Percentiles rank a stretch among this genome's conserved stretches.
These are phyloP conservation scores for Drosophila lutescens DNA, from an alignment of 2,888 invertebrate genomes.

Conservation along the genomic window DNA sequence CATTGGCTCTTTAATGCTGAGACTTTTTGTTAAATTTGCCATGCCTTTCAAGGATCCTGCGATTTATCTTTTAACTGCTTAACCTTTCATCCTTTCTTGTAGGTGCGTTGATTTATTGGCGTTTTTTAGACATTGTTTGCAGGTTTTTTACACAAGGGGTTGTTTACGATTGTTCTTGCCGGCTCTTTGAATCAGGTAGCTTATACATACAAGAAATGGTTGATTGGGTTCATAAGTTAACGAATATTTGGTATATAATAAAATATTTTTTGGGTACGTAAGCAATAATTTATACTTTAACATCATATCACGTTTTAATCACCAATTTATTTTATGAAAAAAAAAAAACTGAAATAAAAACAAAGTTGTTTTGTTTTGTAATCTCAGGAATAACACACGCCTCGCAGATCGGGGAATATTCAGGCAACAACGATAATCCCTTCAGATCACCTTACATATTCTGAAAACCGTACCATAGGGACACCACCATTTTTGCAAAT, in stretches of 20 bases:
- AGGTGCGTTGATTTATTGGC: conserved; percentile 75
- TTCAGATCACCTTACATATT: conserved; percentile 12
- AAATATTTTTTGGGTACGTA: too few relatives aligned
- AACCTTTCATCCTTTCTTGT: conserved; percentile 47
- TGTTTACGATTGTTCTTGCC: not conserved
- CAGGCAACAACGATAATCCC: conserved; percentile 17
- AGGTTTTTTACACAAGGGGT: not conserved
- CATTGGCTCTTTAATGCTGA: too few relatives aligned
- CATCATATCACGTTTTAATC: too few relatives aligned
- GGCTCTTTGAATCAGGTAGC: not conserved
- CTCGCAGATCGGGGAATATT: conserved; percentile 17
- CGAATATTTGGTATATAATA: too few relatives aligned
- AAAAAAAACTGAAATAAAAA: too few relatives aligned
- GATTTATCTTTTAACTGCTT: conserved; percentile 50
- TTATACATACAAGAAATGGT: not conserved
- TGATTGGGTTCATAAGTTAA: not conserved
- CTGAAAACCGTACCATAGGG: not conserved
- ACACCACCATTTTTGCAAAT: conserved; percentile 39
- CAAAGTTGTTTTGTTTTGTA: too few relatives aligned
- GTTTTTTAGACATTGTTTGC: conserved; percentile 57
- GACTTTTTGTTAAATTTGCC: too few relatives aligned
- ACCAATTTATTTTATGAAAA: too few relatives aligned
- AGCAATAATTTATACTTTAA: too few relatives aligned
- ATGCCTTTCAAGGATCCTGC: not conserved
- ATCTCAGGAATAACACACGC: conserved; percentile 45